Evolutionary conservation across 1,140 invertebrate species (phyloP).

Genomic region (Drosophila sulfurigaster): DNA sequence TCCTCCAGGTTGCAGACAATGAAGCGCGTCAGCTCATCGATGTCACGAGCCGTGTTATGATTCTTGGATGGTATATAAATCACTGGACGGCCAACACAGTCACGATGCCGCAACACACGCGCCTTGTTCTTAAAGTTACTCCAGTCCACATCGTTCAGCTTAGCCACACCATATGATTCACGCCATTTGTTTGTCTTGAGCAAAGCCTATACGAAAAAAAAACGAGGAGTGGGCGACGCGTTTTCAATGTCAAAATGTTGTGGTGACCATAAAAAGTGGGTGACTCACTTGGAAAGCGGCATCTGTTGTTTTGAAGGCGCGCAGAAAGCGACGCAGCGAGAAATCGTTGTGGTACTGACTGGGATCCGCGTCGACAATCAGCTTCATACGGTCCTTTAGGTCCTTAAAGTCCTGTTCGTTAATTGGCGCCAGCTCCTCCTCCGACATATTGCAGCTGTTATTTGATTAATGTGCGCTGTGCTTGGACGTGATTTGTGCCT

Average conservation of each 20-base stretch:
- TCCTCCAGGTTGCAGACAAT: slow-evolving; percentile 91
- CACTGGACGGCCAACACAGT: slow-evolving; percentile 89
- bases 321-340: slow-evolving; percentile 89
- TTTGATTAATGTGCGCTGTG: slow-evolving; percentile 1
- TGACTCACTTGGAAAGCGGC: slow-evolving; percentile 89
- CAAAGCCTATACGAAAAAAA: slow-evolving; percentile 86
- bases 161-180: slow-evolving; percentile 88
- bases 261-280: slow-evolving; percentile 5
- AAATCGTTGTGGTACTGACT: slow-evolving; percentile 90
- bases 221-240: background rate
- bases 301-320: slow-evolving; percentile 90
- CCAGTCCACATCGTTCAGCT: slow-evolving; percentile 86
- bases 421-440: slow-evolving; percentile 86
- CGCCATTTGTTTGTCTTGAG: slow-evolving; percentile 92
- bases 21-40: slow-evolving; percentile 91
- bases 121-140: slow-evolving; percentile 88
- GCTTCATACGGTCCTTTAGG: slow-evolving; percentile 89
- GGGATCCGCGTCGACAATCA: slow-evolving; percentile 89
- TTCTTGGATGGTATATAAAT: slow-evolving; percentile 91
- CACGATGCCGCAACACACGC: slow-evolving; percentile 88
- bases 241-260: slow-evolving; percentile 34
- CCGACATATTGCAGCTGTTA: slow-evolving; percentile 72
- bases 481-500: background rate
- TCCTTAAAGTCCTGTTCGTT: slow-evolving; percentile 88
- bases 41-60: slow-evolving; percentile 89